Percentiles rank a stretch among this genome's conserved stretches.
Conservation (phyloP, 2,888 invertebrate genomes). For the Stenolophus ochropezus region DNA sequence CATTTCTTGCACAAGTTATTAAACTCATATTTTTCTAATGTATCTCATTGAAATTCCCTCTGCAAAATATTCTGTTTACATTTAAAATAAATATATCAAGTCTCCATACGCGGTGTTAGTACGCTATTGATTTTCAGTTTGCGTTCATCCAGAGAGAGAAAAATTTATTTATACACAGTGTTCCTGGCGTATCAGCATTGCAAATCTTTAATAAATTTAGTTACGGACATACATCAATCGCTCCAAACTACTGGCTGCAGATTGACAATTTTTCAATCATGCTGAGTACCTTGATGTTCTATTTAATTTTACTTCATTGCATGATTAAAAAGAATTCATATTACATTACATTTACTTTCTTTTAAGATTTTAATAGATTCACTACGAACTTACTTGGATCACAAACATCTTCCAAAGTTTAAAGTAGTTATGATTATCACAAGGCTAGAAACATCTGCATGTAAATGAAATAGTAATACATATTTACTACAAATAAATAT, state of each 20-base stretch:
- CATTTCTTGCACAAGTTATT: not conserved
- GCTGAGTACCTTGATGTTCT: slow-evolving; percentile 46
- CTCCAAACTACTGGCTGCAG: slow-evolving; percentile 20
- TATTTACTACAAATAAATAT: no score
- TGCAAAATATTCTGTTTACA: not conserved
- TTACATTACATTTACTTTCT: no score
- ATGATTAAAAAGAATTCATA: not conserved
- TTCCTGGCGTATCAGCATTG: slow-evolving; percentile 6
- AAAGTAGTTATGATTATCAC: no score
- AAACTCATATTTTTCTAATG: not conserved
- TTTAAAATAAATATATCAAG: slow-evolving; percentile 12
- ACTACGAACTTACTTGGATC: no score
- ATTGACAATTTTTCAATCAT: slow-evolving; percentile 55
- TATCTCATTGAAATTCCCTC: not conserved
- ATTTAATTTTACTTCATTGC: slow-evolving; percentile 31
- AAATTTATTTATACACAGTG: slow-evolving; percentile 22
- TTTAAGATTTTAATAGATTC: no score
- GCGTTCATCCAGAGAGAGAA: slow-evolving; percentile 4
- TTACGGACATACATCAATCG: slow-evolving; percentile 8
- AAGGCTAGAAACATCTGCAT: no score
- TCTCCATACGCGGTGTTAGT: not conserved
- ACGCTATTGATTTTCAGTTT: slow-evolving; percentile 17
- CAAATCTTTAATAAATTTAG: slow-evolving; percentile 45
- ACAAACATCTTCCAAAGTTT: no score
- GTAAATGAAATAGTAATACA: no score